Conservation (phyloP, 2,888 invertebrate species). For the Drosophila eohydei region DNA sequence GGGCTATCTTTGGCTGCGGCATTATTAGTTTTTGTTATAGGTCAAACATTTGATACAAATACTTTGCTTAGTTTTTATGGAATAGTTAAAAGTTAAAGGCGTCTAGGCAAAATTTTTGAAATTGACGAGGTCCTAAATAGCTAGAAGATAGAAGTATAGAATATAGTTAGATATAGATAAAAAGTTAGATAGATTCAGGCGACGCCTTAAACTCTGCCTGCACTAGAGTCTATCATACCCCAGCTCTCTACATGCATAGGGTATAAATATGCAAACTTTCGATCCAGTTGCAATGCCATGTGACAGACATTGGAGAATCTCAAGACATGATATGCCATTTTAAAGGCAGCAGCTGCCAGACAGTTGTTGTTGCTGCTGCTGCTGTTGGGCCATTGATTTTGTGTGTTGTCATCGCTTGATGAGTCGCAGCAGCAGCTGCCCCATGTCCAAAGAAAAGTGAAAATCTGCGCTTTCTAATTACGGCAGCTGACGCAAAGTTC, state of each 20-base stretch:
- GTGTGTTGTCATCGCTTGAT: slow-evolving; percentile 71
- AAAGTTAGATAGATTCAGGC: background rate
- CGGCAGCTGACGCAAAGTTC: slow-evolving; percentile 42
- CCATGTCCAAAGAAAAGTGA: slow-evolving; percentile 68
- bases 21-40: no score
- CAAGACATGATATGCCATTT: slow-evolving; percentile 76
- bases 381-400: slow-evolving; percentile 54
- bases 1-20: no score
- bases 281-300: slow-evolving; percentile 72
- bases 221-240: background rate
- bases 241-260: background rate
- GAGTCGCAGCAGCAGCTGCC: slow-evolving; percentile 30
- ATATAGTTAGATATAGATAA: background rate
- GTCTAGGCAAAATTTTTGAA: no score
- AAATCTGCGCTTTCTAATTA: slow-evolving; percentile 75
- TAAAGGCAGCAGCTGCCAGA: slow-evolving; percentile 40
- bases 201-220: background rate
- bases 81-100: no score
- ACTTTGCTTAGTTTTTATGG: no score
- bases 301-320: slow-evolving; percentile 60
- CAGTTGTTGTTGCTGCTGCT: slow-evolving; percentile 16
- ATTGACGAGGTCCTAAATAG: no score
- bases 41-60: no score
- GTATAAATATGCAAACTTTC: slow-evolving; percentile 67
- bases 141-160: background rate